Conservation (phyloP, 2,113 vertebrate species). For the Datnioides undecimradiatus region DNA sequence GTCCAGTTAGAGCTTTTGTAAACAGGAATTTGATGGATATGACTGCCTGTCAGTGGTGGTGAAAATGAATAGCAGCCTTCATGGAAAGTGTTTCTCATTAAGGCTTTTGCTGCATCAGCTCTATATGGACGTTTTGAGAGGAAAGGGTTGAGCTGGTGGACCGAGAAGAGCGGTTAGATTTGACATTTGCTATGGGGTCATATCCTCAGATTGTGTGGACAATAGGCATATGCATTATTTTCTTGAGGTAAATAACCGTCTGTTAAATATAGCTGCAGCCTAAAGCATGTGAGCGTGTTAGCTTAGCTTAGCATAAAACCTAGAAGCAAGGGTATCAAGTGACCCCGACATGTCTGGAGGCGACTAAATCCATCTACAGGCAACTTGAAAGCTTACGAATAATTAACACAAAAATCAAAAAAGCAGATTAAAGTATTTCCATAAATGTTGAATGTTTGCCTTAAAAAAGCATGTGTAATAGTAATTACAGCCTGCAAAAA, state of each 20-base stretch:
- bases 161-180: neutral
- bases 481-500: neutral
- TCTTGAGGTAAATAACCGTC: neutral
- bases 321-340: neutral
- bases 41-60: conserved; percentile 13
- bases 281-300: neutral
- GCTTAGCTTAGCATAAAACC: neutral
- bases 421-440: neutral
- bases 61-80: conserved; percentile 38
- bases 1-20: conserved; percentile 45
- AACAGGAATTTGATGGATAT: conserved; percentile 40
- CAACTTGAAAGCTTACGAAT: neutral
- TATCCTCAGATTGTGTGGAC: neutral
- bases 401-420: too few relatives aligned
- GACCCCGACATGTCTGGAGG: neutral
- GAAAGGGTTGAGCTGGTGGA: conserved; percentile 7
- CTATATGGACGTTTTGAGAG: neutral
- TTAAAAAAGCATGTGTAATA: neutral
- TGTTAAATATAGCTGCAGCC: neutral
- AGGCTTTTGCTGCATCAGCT: conserved; percentile 37
- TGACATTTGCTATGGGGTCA: conserved; percentile 6
- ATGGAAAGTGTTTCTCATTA: conserved; percentile 39
- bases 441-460: neutral
- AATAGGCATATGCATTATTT: neutral
- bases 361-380: neutral